Evolutionary conservation across 2,113 vertebrate genomes (phyloP), one percentile per base, ranked within the genome.

Genomic region (Aspidoscelis tigris): DNA sequence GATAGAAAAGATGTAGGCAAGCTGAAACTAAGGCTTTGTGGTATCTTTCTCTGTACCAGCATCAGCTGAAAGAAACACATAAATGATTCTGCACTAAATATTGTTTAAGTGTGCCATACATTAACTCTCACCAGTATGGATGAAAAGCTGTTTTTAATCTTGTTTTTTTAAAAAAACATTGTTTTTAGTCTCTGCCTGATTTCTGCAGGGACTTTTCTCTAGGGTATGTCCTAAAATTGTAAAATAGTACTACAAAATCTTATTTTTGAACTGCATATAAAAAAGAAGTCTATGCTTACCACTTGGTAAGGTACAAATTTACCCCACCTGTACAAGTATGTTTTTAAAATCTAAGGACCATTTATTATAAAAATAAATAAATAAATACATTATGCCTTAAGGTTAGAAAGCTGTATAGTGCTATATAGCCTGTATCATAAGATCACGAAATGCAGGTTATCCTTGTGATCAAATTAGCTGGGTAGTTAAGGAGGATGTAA

Each of bases 381-480:
- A 8, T 50, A 43, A 80, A 79, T 70, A 43, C 21, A 21, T 0
- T 43, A 11, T 21, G 50, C 2, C 1, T 16, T 2, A 47, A 1
- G 0, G 0, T 7, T 21, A 39, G 22, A 22, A 0, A 26, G 0
- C 0, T 6, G 22, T 74, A 22, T 26, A 44, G n/a, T n/a, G n/a
- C n/a, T n/a, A n/a, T n/a, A n/a, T n/a, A n/a, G n/a, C n/a, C n/a
- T n/a, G 7, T 24, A 22, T 11, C 55, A 21, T 20, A 64, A 41
- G 44, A n/a, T 77, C 6, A 43, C 58, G 41, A 65, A 22, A 43
- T 21, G 20, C 41, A 74, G 61, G 68, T 76, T 50, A 68, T 7
- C 2, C 41, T n/a, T 83, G 75, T 76, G 53, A 76, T 76, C 44
- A 24, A 10, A n/a, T 7, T 18, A 50, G 14, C 18, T 39, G 58